Evolutionary conservation across 2,888 invertebrate species (phyloP).

Genomic region (Ophraella communa): DNA sequence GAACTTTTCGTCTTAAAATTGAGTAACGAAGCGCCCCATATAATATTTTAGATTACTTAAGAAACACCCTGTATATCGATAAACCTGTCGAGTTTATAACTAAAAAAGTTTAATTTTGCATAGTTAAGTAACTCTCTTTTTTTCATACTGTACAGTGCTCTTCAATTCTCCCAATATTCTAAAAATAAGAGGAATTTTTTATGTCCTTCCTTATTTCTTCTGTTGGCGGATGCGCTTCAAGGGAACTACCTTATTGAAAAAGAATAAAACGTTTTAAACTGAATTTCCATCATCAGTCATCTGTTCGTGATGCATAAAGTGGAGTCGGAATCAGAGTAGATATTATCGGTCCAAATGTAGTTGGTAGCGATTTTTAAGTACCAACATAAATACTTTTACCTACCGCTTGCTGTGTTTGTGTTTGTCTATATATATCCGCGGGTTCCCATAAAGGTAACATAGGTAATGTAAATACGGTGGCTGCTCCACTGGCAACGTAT

Average conservation of each 20-base stretch:
- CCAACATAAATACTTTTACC: conserved; percentile 32
- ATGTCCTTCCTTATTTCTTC: neutral
- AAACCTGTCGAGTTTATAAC: no score
- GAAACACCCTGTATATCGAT: no score
- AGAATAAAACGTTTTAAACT: neutral
- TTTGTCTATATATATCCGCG: conserved; percentile 5
- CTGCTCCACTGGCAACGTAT: conserved; percentile 11
- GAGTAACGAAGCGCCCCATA: no score
- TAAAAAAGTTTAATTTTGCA: no score
- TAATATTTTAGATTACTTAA: no score
- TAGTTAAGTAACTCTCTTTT: no score
- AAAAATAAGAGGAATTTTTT: no score
- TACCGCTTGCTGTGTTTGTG: conserved; percentile 17
- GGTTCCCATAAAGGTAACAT: conserved; percentile 41
- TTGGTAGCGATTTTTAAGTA: conserved; percentile 40
- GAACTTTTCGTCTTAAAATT: no score
- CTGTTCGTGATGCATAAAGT: conserved; percentile 41
- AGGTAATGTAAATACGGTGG: conserved; percentile 38
- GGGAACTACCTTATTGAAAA: neutral
- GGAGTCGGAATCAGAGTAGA: conserved; percentile 42
- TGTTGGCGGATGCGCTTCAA: neutral
- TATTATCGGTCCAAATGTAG: conserved; percentile 40
- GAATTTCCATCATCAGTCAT: conserved; percentile 32
- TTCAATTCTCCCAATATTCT: no score
- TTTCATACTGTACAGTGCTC: no score